A percentile compares a stretch with the other conserved stretches of the same genome.
Evolutionary conservation across 2,888 invertebrate species (phyloP).

Genomic region (Cosmia pyralina): DNA sequence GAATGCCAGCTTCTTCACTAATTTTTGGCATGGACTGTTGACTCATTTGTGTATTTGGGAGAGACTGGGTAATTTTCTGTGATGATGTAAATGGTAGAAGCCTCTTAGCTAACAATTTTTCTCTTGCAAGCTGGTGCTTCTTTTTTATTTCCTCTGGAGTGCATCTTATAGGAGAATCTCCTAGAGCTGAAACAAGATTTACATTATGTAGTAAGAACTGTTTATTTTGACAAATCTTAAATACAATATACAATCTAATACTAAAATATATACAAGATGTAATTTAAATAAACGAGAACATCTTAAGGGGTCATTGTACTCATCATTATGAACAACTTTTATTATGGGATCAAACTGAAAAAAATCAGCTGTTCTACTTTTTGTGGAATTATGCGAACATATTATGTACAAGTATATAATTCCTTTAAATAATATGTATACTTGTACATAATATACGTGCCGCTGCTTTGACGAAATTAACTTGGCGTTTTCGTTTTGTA

Average conservation of each 20-base stretch:
- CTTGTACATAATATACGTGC: not conserved
- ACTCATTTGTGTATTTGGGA: conserved; percentile 45
- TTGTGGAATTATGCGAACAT: no score
- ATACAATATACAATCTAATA: not conserved
- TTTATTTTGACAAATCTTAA: not conserved
- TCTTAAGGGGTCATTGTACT: no score
- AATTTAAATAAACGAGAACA: no score
- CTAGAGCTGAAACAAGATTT: conserved; percentile 67
- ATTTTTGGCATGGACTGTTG: conserved; percentile 36
- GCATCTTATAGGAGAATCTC: conserved; percentile 85
- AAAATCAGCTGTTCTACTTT: no score
- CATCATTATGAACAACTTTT: no score
- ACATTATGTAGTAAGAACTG: not conserved
- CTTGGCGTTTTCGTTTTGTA: no score
- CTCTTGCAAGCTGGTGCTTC: conserved; percentile 91
- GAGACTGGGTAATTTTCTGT: conserved; percentile 67
- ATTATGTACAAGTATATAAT: not conserved
- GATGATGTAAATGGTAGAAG: conserved; percentile 82
- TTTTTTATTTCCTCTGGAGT: conserved; percentile 91
- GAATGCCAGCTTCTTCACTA: conserved; percentile 42
- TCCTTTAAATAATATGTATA: no score
- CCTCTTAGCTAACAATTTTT: conserved; percentile 89
- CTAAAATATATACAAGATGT: not conserved
- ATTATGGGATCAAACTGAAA: no score
- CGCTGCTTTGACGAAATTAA: no score